Base-by-base conservation (phyloP, 2,113 vertebrate species). In the Peucedramus taeniatus region DNA sequence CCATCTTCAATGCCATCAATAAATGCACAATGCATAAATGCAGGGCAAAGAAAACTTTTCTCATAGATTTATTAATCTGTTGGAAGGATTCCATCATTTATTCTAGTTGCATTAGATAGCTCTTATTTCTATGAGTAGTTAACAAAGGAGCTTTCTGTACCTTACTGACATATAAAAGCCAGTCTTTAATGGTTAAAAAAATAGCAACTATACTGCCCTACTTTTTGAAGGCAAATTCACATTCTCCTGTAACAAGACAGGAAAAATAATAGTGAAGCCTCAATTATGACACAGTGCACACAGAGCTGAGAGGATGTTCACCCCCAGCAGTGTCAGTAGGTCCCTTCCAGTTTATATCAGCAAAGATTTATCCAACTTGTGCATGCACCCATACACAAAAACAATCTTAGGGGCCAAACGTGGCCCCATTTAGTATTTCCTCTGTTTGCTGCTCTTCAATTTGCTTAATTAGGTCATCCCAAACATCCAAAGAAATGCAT, bases 301-400 rank as follows among this genome's bases (percentile, higher is more conserved):
- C 17, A 70, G 47, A 87, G 30, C 26, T 66, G 54, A 57, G 11
- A 69, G 2, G 13, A 92, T 17, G 39, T 71, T 72, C 69, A 90
- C 24, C 17, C 50, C 24, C 54, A 65, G 18, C 51, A 54, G 19
- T 15, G 37, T 59, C 76, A 50, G 27, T 44, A 35, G 56, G 56
- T 33, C 63, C 50, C 26, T 59, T 26, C 44, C 59, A 74, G 82
- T 60, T 93, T 59, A 7, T 24, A 59, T 42, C 35, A 79, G 37
- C 40, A 40, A 88, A 33, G 42, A 59, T 65, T 49, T 42, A 59
- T 28, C n/a, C 45, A 44, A 28, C 10, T 74, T 74, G 3, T 28
- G 35, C 57, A 45, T 0, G 4, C 8, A 35, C 0, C 6, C 19
- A 42, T 20, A 45, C 7, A 28, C 9, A 42, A 9, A 39, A 44